A percentile compares a stretch with the other conserved stretches of the same genome.
Conservation (phyloP, 2,888 invertebrate species). For the Taenaris catops region DNA sequence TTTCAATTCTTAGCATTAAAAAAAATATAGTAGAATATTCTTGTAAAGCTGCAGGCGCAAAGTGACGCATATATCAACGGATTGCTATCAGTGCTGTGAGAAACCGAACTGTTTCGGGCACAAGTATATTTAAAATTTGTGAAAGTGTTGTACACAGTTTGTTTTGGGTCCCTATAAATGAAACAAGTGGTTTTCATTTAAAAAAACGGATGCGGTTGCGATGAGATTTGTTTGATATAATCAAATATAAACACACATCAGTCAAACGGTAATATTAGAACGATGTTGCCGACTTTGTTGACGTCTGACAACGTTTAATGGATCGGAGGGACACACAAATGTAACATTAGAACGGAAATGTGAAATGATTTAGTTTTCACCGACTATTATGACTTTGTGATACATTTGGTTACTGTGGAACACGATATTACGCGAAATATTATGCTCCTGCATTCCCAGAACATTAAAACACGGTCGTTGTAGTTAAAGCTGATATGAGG, state of each 20-base stretch:
- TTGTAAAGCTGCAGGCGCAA: too few relatives aligned
- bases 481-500: too few relatives aligned
- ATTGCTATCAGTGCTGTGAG: slow-evolving; percentile 54
- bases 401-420: slow-evolving; percentile 34
- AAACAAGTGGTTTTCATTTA: slow-evolving; percentile 15
- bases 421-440: slow-evolving; percentile 32
- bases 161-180: slow-evolving; percentile 48
- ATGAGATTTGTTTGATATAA: slow-evolving; percentile 62
- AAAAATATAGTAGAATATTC: too few relatives aligned
- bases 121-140: slow-evolving; percentile 26
- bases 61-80: slow-evolving; percentile 39
- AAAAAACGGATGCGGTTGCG: slow-evolving; percentile 49
- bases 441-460: too few relatives aligned
- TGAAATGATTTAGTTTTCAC: slow-evolving; percentile 56
- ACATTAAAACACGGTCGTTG: too few relatives aligned
- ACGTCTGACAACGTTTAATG: slow-evolving; percentile 53
- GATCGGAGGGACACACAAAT: slow-evolving; percentile 43
- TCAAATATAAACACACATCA: slow-evolving; percentile 63
- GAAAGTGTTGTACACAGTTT: slow-evolving; percentile 55
- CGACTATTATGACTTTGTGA: slow-evolving; percentile 42
- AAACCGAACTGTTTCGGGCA: slow-evolving; percentile 9
- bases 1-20: too few relatives aligned
- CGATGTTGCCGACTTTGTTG: slow-evolving; percentile 40
- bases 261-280: slow-evolving; percentile 54
- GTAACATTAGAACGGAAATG: slow-evolving; percentile 56